Conservation (phyloP, 2,888 invertebrate species). For the Drosophila nigricruria region DNA sequence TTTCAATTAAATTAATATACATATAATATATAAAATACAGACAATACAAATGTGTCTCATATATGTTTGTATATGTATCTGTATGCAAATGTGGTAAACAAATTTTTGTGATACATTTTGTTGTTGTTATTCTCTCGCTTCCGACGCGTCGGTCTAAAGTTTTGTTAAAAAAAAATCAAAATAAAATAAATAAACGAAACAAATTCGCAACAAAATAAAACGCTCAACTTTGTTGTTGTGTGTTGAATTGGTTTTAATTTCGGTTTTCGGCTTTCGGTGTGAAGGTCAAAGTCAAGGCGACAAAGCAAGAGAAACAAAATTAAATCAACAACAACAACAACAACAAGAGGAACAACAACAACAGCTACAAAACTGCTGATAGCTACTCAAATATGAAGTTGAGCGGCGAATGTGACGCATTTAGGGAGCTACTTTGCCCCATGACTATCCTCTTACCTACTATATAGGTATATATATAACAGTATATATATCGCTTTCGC, state of each 20-base stretch:
- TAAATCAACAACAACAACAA: slow-evolving; percentile 5
- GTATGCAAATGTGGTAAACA: slow-evolving; percentile 50
- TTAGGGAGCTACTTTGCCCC: slow-evolving; percentile 8
- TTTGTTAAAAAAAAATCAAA: slow-evolving; percentile 58
- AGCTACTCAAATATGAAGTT: slow-evolving; percentile 20
- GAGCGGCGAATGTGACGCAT: slow-evolving; percentile 36
- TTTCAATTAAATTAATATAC: slow-evolving; percentile 40
- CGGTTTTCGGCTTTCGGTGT: slow-evolving; percentile 64
- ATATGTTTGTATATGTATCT: slow-evolving; percentile 2
- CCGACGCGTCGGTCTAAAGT: slow-evolving; percentile 44
- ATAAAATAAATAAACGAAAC: slow-evolving; percentile 29
- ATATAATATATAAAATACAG: slow-evolving; percentile 5
- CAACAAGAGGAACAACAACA: neutral
- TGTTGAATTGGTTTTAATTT: slow-evolving; percentile 56
- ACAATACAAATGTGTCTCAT: neutral
- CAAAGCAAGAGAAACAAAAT: slow-evolving; percentile 19
- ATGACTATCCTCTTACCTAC: slow-evolving; percentile 9
- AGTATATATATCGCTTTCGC: neutral
- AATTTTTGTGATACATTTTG: slow-evolving; percentile 31
- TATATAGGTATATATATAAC: neutral
- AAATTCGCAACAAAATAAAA: slow-evolving; percentile 25
- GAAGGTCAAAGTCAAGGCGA: slow-evolving; percentile 71
- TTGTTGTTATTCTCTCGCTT: slow-evolving; percentile 36
- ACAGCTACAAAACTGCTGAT: slow-evolving; percentile 28
- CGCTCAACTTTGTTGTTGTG: slow-evolving; percentile 17